These are phyloP conservation scores for Mythimna loreyi DNA, from an alignment of 2,888 invertebrate species.

Conservation along the genomic window DNA sequence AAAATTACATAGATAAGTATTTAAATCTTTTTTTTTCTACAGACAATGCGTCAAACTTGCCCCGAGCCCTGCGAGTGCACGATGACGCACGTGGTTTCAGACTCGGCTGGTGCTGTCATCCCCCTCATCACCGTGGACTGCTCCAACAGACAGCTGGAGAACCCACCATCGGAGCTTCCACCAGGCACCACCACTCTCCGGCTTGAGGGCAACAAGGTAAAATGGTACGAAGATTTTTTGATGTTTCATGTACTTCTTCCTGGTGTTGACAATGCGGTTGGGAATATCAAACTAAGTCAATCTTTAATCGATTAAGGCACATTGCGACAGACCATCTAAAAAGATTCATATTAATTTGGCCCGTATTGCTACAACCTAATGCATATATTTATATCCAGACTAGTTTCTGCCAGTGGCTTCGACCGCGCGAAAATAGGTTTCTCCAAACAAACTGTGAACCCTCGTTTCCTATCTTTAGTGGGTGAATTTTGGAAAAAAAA, in stretches of 20 bases:
- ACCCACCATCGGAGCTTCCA: slow-evolving; percentile 92
- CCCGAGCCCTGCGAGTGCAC: slow-evolving; percentile 91
- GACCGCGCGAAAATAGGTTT: too few species aligned
- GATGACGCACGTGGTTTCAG: slow-evolving; percentile 92
- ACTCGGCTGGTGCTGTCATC: slow-evolving; percentile 84
- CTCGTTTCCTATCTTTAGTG: too few species aligned
- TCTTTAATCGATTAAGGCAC: neutral
- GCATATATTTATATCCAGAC: too few species aligned
- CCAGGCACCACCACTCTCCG: slow-evolving; percentile 92
- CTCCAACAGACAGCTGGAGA: slow-evolving; percentile 88
- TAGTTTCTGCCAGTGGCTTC: too few species aligned
- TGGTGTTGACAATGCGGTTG: neutral
- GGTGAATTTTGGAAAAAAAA: too few species aligned
- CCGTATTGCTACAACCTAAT: too few species aligned
- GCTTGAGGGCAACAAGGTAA: slow-evolving; percentile 93
- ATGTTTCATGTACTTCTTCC: slow-evolving; percentile 49
- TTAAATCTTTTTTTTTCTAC: slow-evolving; percentile 24
- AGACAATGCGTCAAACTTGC: slow-evolving; percentile 91
- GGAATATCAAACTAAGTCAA: neutral
- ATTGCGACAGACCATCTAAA: neutral
- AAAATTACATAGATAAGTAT: neutral
- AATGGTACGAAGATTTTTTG: slow-evolving; percentile 69
- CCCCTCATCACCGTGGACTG: slow-evolving; percentile 94
- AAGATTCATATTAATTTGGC: too few species aligned
- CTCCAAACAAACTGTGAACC: too few species aligned